phyloP scores from a whole-genome alignment of 92 coral and sea anemone genomes.

The Umimayanthus chanpuru region DNA sequence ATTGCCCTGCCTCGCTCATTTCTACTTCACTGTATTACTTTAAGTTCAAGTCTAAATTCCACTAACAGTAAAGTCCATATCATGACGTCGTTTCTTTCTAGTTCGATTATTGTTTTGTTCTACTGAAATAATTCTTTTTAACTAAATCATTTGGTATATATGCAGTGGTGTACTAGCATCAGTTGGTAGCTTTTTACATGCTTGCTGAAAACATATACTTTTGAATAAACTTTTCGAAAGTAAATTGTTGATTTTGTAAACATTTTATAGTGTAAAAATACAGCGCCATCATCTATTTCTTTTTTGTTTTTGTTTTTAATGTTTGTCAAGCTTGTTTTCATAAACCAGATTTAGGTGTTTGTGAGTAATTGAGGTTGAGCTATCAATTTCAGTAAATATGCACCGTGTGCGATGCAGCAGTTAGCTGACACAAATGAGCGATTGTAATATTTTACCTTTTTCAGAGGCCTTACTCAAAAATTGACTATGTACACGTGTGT shows the following conservation, averaged over 20 bases:
- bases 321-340: neutral
- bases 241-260: conserved; percentile 4
- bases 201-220: no score
- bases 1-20: no score
- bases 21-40: neutral
- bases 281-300: neutral
- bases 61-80: neutral
- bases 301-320: neutral
- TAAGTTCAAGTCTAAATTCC: neutral
- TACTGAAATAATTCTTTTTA: neutral
- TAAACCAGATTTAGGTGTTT: neutral
- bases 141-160: neutral
- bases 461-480: neutral
- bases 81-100: neutral
- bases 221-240: no score
- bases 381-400: neutral
- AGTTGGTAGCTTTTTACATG: no score
- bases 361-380: neutral
- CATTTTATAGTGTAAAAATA: neutral
- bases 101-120: neutral
- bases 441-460: neutral
- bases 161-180: neutral
- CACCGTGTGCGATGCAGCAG: no score
- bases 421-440: no score
- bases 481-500: neutral